phyloP scores from a whole-genome alignment of 2,888 invertebrate genomes.

The Lycia hirtaria region DNA sequence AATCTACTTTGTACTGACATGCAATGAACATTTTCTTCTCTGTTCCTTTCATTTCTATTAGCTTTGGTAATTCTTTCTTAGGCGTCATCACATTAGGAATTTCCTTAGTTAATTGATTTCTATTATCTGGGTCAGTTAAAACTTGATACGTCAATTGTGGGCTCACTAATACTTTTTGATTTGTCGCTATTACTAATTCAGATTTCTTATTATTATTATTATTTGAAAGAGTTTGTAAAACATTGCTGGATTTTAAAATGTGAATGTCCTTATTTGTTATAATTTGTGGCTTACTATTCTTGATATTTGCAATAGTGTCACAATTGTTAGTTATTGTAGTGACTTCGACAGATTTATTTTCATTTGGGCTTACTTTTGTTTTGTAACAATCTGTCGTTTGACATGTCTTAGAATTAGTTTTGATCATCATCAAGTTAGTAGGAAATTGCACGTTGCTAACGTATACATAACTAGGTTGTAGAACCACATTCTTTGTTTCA shows the following conservation, averaged over 20 bases:
- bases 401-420: conserved; percentile 64
- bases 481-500: conserved; percentile 69
- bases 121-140: conserved; percentile 61
- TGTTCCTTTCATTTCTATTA: conserved; percentile 57
- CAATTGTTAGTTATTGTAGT: conserved; percentile 25
- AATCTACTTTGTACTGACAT: conserved; percentile 73
- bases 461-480: conserved; percentile 78
- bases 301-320: conserved; percentile 41
- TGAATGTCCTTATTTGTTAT: conserved; percentile 63
- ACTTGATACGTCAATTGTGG: conserved; percentile 77
- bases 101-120: conserved; percentile 55
- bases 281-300: conserved; percentile 48
- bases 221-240: conserved; percentile 60
- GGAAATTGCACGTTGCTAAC: conserved; percentile 78
- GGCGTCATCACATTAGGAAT: conserved; percentile 53
- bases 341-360: conserved; percentile 55
- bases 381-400: conserved; percentile 55
- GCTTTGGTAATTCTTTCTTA: conserved; percentile 60
- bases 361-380: conserved; percentile 56
- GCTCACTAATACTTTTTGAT: conserved; percentile 70
- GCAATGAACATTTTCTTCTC: conserved; percentile 69
- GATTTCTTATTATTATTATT: conserved; percentile 56
- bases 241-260: conserved; percentile 64
- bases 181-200: conserved; percentile 63
- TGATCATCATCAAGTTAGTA: conserved; percentile 78